phyloP scores from a whole-genome alignment of 2,113 vertebrate species.

The Phrynocephalus versicolor region DNA sequence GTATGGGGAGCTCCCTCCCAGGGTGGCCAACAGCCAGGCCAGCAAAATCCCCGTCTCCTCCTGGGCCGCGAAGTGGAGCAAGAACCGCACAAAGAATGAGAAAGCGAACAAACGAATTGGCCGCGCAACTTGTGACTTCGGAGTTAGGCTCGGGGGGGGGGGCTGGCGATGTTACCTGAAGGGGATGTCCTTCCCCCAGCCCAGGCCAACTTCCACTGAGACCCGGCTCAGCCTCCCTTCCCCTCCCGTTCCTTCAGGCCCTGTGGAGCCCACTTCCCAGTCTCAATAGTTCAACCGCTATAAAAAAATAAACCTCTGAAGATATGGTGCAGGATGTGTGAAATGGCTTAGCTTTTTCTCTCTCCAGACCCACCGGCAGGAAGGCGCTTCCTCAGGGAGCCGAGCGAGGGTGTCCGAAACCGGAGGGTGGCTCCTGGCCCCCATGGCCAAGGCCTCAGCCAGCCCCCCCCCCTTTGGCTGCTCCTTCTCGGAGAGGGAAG shows the following conservation, averaged over 20 bases:
- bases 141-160: rapidly evolving
- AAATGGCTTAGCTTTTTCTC: conserved; percentile 7
- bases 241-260: not conserved
- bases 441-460: too few species aligned
- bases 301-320: conserved; percentile 63
- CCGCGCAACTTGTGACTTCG: not conserved
- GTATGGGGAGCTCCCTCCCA: not conserved
- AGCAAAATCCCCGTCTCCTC: not conserved
- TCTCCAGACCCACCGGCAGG: rapidly evolving
- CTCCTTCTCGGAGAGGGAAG: rapidly evolving
- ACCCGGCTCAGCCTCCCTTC: not conserved
- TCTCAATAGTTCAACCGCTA: not conserved
- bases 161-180: not conserved
- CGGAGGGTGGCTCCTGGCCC: not conserved
- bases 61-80: not conserved
- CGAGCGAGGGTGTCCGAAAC: too few species aligned
- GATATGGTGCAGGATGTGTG: not conserved
- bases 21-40: not conserved
- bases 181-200: not conserved
- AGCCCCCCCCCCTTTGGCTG: not conserved
- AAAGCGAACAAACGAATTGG: not conserved
- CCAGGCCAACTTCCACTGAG: not conserved
- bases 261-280: rapidly evolving
- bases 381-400: too few species aligned
- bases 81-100: not conserved